phyloP scores from a whole-genome alignment of 2,888 invertebrate genomes.

The Neoaliturus tenellus region DNA sequence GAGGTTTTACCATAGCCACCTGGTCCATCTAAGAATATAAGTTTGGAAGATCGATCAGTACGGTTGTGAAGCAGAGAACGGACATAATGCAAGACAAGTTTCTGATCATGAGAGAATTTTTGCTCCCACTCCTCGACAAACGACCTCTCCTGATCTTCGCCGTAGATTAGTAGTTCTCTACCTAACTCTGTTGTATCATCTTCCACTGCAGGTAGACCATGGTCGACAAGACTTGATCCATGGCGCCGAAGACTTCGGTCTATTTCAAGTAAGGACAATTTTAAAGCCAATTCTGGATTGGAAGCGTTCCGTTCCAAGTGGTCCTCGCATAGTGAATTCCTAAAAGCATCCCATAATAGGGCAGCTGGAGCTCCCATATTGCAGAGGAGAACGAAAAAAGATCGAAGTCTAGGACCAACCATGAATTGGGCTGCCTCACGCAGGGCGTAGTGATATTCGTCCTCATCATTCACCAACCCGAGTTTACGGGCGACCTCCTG shows the following conservation, averaged over 20 bases:
- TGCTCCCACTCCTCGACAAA: no score
- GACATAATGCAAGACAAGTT: no score
- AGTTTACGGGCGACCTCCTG: no score
- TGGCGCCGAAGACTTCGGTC: conserved; percentile 29
- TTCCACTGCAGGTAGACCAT: conserved; percentile 19
- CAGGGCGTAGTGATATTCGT: no score
- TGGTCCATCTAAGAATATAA: background rate
- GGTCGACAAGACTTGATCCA: conserved; percentile 1
- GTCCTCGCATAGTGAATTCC: conserved; percentile 51
- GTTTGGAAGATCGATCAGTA: no score
- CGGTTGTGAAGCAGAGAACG: no score
- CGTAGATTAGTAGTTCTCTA: background rate
- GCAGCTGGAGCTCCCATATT: conserved; percentile 54
- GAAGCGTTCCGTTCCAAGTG: background rate
- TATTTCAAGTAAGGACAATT: background rate
- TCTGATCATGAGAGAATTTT: no score
- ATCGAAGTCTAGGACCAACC: background rate
- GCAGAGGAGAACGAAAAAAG: conserved; percentile 39
- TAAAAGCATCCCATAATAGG: background rate
- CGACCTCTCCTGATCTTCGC: no score
- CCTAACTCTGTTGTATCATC: conserved; percentile 44
- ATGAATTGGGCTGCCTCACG: no score
- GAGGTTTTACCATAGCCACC: no score
- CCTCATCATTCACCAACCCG: no score
- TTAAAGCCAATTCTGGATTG: background rate